These are phyloP conservation scores for Poeciliopsis presidionis DNA, from an alignment of 2,797 vertebrate species.

Conservation along the genomic window DNA sequence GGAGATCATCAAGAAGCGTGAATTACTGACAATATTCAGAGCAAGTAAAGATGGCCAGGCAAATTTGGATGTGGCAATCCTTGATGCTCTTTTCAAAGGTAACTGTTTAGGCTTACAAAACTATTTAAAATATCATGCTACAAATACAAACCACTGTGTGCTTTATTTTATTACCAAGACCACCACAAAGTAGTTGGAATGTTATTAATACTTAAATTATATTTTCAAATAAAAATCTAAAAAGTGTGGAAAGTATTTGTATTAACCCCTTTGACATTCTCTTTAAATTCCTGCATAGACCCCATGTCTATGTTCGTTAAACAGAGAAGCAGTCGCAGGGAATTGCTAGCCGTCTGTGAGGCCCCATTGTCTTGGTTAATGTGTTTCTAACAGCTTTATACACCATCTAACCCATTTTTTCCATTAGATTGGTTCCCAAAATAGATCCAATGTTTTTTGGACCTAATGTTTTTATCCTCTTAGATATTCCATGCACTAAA, in stretches of 20 bases:
- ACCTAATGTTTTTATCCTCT: not conserved
- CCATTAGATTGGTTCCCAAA: no score
- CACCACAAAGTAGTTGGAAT: not conserved
- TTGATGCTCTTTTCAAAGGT: constrained; percentile 94
- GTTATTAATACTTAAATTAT: not conserved
- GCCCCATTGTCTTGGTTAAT: no score
- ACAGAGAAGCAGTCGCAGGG: no score
- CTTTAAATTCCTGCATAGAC: no score
- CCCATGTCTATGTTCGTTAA: no score
- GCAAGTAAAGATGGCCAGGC: constrained; percentile 85
- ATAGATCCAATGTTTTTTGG: no score
- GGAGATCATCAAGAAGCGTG: constrained; percentile 87
- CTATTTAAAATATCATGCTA: not conserved
- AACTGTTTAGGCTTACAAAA: not conserved
- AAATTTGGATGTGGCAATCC: constrained; percentile 94
- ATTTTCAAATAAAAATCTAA: not conserved
- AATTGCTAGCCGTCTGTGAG: no score
- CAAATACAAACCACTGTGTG: not conserved
- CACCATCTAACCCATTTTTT: no score
- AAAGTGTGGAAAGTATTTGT: no score
- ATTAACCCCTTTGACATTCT: no score
- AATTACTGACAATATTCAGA: constrained; percentile 90
- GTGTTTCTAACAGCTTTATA: no score
- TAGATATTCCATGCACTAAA: constrained; percentile 26
- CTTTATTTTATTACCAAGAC: not conserved